Base-by-base conservation (phyloP, 2,113 vertebrate genomes). In the Sturnira hondurensis region DNA sequence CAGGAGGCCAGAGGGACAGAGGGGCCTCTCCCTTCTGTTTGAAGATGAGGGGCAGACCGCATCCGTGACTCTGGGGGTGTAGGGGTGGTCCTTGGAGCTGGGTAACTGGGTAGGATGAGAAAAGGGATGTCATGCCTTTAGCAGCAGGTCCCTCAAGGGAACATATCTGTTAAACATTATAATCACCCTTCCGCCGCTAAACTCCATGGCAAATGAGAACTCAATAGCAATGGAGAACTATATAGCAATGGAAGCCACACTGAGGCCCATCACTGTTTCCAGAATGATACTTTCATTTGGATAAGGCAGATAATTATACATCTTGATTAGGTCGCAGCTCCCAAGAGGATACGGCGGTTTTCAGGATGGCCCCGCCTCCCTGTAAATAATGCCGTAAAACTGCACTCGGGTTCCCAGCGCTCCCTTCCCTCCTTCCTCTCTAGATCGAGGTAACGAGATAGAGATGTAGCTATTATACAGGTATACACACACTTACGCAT, bases 141-240 rank as follows among this genome's bases (percentile, higher is more conserved):
- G 98, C 97, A 98, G 96, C 97, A 95, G 93, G 91, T 95, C 98
- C 97, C 98, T 96, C 93, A 98, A 98, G 98, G 98, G 98, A 98
- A 98, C 98, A 96, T 98, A 98, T 98, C 98, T 98, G 98, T 98
- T 98, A 98, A 99, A 98, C 98, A 98, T 98, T 98, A 97, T 99
- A 98, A 99, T 99, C 99, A 99, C 98, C 98, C 98, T 98, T 98
- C 98, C 97, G 97, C 97, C 91, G 96, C 89, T 98, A 98, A 98
- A 97, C 97, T 98, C 98, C 95, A 67, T 85, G 97, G 98, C 98
- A 98, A 93, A 97, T 97, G 98, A 98, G 98, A 98, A 97, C 98
- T 98, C 98, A 94, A 61, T 89, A 98, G 98, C 98, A 98, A 90
- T 96, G 97, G 98, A 98, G 97, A 98, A 96, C 98, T 98, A 96